These are phyloP conservation scores for Oegoconia quadripuncta DNA, from an alignment of 2,888 invertebrate genomes.

Conservation along the genomic window DNA sequence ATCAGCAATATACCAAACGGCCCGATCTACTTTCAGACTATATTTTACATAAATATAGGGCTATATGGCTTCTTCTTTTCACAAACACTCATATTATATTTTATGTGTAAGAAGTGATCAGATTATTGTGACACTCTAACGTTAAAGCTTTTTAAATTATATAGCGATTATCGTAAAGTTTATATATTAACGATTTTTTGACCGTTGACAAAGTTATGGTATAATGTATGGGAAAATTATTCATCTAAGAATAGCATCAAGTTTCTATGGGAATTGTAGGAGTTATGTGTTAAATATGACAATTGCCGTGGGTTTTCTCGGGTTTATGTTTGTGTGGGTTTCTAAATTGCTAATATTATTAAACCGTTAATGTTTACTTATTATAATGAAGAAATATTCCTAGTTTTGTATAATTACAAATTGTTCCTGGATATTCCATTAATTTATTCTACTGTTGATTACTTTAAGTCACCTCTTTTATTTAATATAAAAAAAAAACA, in stretches of 20 bases:
- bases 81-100: constrained; percentile 40
- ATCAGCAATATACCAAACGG: no score
- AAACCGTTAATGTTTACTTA: no score
- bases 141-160: constrained; percentile 43
- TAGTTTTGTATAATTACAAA: no score
- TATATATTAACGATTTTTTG: constrained; percentile 36
- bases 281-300: constrained; percentile 21
- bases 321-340: constrained; percentile 1
- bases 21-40: no score
- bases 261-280: constrained; percentile 16
- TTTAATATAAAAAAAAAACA: no score
- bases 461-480: no score
- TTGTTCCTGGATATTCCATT: no score
- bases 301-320: constrained; percentile 10
- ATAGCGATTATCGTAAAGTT: constrained; percentile 36
- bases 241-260: constrained; percentile 12
- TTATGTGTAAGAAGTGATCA: constrained; percentile 39
- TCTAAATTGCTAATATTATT: neutral
- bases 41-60: no score
- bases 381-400: no score
- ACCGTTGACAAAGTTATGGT: constrained; percentile 41
- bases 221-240: constrained; percentile 17
- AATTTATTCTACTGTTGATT: no score
- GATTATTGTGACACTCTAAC: constrained; percentile 40
- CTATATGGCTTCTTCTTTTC: no score